phyloP scores from a whole-genome alignment of 1,140 invertebrate species.

The Ptiloglossa arizonensis region DNA sequence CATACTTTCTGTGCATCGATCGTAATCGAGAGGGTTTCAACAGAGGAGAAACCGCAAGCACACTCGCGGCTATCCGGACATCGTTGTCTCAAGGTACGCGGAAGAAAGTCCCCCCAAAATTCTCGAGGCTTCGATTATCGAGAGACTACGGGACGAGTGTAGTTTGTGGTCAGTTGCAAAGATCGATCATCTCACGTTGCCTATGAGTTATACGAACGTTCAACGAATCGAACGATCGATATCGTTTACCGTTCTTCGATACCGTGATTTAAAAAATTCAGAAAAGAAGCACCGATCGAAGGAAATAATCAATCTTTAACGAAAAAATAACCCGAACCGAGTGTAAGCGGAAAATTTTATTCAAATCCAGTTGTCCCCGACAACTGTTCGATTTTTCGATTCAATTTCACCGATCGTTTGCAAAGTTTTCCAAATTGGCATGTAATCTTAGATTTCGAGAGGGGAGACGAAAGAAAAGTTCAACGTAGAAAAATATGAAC shows the following conservation, averaged over 20 bases:
- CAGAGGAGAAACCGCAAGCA: constrained; percentile 52
- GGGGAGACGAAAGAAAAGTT: too few species aligned
- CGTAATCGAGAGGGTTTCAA: constrained; percentile 51
- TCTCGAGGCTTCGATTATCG: constrained; percentile 54
- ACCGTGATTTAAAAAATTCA: neutral
- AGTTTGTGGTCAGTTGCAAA: constrained; percentile 65
- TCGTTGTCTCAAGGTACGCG: constrained; percentile 49
- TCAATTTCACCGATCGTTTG: too few species aligned
- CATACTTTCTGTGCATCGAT: constrained; percentile 29
- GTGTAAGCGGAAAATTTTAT: neutral
- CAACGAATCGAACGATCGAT: constrained; percentile 10
- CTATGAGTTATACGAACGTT: constrained; percentile 12
- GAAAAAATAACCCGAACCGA: neutral
- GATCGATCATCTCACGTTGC: constrained; percentile 49
- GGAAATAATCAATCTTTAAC: neutral
- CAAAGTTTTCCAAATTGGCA: too few species aligned
- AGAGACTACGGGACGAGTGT: constrained; percentile 61
- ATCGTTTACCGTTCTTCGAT: constrained; percentile 9
- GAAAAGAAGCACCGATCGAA: neutral
- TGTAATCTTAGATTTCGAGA: too few species aligned
- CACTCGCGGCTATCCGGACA: constrained; percentile 30
- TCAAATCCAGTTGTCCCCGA: too few species aligned
- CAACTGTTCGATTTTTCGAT: too few species aligned
- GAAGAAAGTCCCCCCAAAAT: constrained; percentile 70
- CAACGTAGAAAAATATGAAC: too few species aligned